Conservation (phyloP, 2,888 invertebrate genomes). For the Boloria euphrosyne region DNA sequence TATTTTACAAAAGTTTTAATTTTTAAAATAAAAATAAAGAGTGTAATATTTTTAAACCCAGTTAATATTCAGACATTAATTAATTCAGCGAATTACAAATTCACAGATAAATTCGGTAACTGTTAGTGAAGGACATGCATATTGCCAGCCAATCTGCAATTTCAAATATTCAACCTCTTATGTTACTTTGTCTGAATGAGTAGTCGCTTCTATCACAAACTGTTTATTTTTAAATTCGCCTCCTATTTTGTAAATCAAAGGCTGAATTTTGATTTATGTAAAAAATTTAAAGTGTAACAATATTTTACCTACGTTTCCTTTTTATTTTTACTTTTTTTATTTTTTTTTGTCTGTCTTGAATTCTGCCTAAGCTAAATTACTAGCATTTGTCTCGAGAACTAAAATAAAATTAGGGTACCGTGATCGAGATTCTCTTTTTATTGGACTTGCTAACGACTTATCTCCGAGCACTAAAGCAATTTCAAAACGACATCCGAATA, state of each 20-base stretch:
- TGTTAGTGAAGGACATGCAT: conserved; percentile 60
- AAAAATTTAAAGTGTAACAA: conserved; percentile 25
- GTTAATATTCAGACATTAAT: background rate
- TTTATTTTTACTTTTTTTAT: conserved; percentile 2
- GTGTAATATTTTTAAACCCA: background rate
- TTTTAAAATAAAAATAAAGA: too few species aligned
- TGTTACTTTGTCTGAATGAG: conserved; percentile 55
- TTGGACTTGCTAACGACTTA: conserved; percentile 77
- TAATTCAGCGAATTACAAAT: conserved; percentile 44
- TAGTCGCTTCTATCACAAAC: conserved; percentile 44
- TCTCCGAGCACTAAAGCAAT: conserved; percentile 76
- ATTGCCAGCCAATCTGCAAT: conserved; percentile 77
- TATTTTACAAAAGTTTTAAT: too few species aligned
- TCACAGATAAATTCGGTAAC: conserved; percentile 46
- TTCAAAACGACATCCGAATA: conserved; percentile 81
- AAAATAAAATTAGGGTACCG: conserved; percentile 13
- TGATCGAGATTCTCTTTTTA: conserved; percentile 68
- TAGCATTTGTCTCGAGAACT: conserved; percentile 1
- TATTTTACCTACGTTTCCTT: background rate
- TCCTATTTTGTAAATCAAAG: conserved; percentile 39
- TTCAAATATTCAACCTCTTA: conserved; percentile 58
- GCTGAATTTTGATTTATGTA: conserved; percentile 41
- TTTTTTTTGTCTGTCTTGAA: conserved; percentile 3
- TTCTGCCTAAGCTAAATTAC: conserved; percentile 1
- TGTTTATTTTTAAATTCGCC: conserved; percentile 33